Conservation (phyloP, 2,888 invertebrate species). For the Frankliniella fusca region DNA sequence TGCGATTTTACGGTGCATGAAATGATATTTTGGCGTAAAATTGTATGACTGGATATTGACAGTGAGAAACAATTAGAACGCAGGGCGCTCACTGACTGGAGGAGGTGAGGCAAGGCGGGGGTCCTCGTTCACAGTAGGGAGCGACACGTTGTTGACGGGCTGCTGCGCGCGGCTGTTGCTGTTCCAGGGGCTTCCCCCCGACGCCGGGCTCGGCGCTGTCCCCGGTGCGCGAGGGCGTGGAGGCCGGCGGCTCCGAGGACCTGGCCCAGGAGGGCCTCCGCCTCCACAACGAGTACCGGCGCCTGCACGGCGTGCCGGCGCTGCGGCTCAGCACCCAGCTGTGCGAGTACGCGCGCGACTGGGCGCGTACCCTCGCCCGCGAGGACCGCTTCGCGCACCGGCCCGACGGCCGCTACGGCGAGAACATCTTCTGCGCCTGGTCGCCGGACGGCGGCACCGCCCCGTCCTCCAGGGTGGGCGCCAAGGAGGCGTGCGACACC, state of each 20-base stretch:
- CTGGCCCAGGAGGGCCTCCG: conserved; percentile 53
- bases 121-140: too few species aligned
- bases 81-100: too few species aligned
- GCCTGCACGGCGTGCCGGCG: conserved; percentile 55
- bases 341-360: conserved; percentile 61
- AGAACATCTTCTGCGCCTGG: conserved; percentile 68
- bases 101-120: too few species aligned
- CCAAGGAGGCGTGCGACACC: conserved; percentile 64
- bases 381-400: conserved; percentile 63
- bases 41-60: too few species aligned
- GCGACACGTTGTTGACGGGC: too few species aligned
- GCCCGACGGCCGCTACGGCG: conserved; percentile 60
- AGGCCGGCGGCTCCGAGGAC: conserved; percentile 38
- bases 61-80: too few species aligned
- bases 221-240: conserved; percentile 28
- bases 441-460: conserved; percentile 6
- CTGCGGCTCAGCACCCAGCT: conserved; percentile 53
- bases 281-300: conserved; percentile 59
- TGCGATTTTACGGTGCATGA: too few species aligned
- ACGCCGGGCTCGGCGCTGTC: background rate
- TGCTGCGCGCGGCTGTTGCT: conserved; percentile 27
- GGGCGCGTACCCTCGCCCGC: conserved; percentile 65
- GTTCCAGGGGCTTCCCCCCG: conserved; percentile 35
- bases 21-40: too few species aligned
- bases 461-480: conserved; percentile 61